phyloP scores from a whole-genome alignment of 1,140 invertebrate genomes.

The Holcopasites calliopsidis region DNA sequence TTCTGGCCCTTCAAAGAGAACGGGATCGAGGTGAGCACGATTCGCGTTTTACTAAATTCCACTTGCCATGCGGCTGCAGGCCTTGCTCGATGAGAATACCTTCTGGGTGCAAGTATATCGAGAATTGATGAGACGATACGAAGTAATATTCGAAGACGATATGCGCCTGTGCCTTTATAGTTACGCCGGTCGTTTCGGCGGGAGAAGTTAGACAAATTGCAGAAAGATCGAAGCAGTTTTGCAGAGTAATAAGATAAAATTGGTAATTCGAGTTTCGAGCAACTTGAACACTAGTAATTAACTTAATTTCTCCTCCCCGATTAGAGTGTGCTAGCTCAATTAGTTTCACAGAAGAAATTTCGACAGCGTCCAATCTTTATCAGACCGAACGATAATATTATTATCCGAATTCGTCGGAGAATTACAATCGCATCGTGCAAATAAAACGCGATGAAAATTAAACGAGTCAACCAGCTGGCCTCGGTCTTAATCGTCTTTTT shows the following conservation, averaged over 20 bases:
- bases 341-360: too few relatives aligned
- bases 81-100: not conserved
- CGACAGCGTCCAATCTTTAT: not conserved
- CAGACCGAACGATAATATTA: not conserved
- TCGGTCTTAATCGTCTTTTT: not conserved
- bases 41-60: conserved; percentile 39
- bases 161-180: not conserved
- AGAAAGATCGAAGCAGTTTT: not conserved
- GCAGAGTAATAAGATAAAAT: not conserved
- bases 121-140: not conserved
- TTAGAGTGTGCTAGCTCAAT: not conserved
- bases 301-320: not conserved
- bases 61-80: not conserved
- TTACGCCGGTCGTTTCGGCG: too few relatives aligned
- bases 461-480: not conserved
- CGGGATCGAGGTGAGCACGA: conserved; percentile 19
- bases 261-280: not conserved
- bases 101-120: not conserved
- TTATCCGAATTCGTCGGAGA: not conserved
- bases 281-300: not conserved
- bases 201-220: not conserved
- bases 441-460: not conserved
- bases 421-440: not conserved
- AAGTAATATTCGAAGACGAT: not conserved
- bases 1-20: conserved; percentile 41